Evolutionary conservation across 2,888 invertebrate genomes (phyloP).

Genomic region (Myopa testacea): DNA sequence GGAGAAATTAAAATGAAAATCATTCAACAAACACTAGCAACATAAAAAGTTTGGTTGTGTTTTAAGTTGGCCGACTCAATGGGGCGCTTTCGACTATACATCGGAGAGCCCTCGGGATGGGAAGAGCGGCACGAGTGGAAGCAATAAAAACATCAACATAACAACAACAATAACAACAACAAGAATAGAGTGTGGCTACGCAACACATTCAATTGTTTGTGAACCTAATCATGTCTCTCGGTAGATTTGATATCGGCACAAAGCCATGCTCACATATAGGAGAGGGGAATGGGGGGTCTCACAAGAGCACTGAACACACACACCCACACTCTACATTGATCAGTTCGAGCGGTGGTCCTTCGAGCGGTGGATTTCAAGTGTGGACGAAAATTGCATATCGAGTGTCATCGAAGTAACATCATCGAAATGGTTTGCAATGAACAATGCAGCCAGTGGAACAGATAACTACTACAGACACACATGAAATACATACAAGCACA

Average conservation of each 20-base stretch:
- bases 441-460: constrained; percentile 7
- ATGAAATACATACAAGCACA: no score
- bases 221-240: constrained; percentile 39
- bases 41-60: background rate
- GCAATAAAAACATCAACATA: background rate
- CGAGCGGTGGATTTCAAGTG: background rate
- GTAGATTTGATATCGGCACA: constrained; percentile 32
- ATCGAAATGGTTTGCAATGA: background rate
- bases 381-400: constrained; percentile 19
- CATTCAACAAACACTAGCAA: background rate
- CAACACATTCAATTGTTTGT: constrained; percentile 39
- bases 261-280: constrained; percentile 15
- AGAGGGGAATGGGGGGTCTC: background rate
- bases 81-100: no score
- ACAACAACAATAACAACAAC: background rate
- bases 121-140: background rate
- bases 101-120: no score
- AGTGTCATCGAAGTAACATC: background rate
- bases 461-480: background rate
- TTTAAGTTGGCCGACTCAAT: background rate
- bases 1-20: background rate
- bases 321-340: no score
- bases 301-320: no score
- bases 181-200: background rate
- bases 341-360: no score